Base-by-base conservation (phyloP, 1,140 invertebrate genomes). In the Choristoneura fumiferana region DNA sequence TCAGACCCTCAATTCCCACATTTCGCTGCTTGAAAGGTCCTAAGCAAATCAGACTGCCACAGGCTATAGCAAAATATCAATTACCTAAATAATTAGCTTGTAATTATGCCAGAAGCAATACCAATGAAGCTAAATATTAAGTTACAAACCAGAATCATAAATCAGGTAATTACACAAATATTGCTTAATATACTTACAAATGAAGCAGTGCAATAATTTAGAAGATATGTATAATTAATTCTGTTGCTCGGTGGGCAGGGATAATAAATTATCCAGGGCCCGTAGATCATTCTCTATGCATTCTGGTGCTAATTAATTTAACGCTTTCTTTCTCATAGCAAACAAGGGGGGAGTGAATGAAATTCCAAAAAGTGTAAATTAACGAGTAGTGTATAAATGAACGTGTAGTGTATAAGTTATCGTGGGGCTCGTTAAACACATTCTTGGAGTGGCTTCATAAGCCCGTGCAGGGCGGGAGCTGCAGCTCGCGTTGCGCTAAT, bases 301-400 rank as follows among this genome's bases (percentile, higher is more conserved):
- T 77, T 80, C 77, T 76, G 69, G 62, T 62, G 67, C 74, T 85
- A 85, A 84, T 87, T 84, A 87, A 83, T 82, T 80, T 78, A 71
- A 73, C 69, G 70, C 72, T 80, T 74, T 74, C 74, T 77, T 84
- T 78, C 75, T 77, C 59, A 68, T 71, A 71, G 58, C 67, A 71
- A 76, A 70, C 63, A 62, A 78, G 70, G 69, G n/a, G 76, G 67
- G 75, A 78, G 57, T 80, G 78, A 81, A 84, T 82, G 81, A 78
- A 79, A 82, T 78, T 77, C 79, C 76, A 78, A 81, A 84, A 78
- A 79, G 79, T 65, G 68, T 81, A 79, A 82, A 76, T 72, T 62
- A 76, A 80, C 67, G 76, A 76, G 73, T 81, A 76, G 68, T 71
- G 74, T 77, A 81, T 84, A 83, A 84, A 76, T 72, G 63, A 76